A percentile compares a stretch with the other conserved stretches of the same genome.
phyloP scores from a whole-genome alignment of 2,888 invertebrate genomes.

The Mantis religiosa region DNA sequence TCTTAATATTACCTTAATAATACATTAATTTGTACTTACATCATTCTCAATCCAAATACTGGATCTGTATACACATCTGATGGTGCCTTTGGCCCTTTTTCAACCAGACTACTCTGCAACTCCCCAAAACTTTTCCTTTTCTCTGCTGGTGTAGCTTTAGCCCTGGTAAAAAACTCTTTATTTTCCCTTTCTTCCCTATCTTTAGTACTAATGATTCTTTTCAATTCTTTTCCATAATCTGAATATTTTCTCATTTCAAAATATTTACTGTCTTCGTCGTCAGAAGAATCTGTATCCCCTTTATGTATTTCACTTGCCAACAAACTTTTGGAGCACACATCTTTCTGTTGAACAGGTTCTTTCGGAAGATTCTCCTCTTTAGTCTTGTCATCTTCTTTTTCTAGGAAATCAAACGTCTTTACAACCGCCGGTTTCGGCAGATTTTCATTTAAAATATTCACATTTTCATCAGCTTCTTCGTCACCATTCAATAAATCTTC shows the following conservation, averaged over 20 bases:
- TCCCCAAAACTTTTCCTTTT: background rate
- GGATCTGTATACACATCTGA: slow-evolving; percentile 7
- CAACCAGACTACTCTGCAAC: background rate
- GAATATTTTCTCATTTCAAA: slow-evolving; percentile 69
- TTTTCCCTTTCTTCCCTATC: slow-evolving; percentile 25
- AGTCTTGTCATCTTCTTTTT: background rate
- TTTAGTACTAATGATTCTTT: slow-evolving; percentile 47
- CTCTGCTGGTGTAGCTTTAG: background rate
- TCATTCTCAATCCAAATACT: slow-evolving; percentile 18
- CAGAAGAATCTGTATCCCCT: slow-evolving; percentile 71
- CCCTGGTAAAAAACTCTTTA: background rate
- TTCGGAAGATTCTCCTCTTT: background rate
- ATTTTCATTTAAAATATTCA: background rate
- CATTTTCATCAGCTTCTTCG: background rate
- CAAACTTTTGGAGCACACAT: background rate
- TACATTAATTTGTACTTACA: slow-evolving; percentile 4
- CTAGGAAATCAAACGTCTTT: background rate
- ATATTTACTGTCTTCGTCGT: slow-evolving; percentile 74
- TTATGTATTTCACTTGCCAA: slow-evolving; percentile 44
- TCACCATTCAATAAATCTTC: background rate
- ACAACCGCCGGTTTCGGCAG: background rate
- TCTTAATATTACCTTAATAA: background rate
- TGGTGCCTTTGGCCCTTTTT: background rate
- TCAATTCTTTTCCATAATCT: slow-evolving; percentile 65
- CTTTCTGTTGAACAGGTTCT: slow-evolving; percentile 29